Evolutionary conservation across 2,113 vertebrate genomes (phyloP).

Genomic region (Puffinus mauretanicus): DNA sequence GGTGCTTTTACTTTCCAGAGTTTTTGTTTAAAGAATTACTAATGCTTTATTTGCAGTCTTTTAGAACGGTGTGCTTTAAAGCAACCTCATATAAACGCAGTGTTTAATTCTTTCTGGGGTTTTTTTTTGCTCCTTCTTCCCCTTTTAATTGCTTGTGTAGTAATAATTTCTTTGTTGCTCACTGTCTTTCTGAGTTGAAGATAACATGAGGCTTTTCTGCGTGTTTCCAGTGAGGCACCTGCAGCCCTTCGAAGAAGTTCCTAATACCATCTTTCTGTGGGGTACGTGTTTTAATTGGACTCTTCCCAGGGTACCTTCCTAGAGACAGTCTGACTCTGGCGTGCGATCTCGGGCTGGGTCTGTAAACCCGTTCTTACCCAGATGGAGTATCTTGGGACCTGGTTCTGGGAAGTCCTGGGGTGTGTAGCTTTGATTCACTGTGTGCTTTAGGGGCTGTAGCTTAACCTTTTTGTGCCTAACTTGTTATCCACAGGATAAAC

Average conservation of each 20-base stretch:
- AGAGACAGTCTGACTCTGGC: neutral
- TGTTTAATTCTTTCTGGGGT: neutral
- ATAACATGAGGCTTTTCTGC: neutral
- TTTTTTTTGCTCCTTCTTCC: neutral
- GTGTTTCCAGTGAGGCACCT: neutral
- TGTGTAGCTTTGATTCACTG: neutral
- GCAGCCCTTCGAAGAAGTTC: neutral
- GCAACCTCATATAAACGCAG: neutral
- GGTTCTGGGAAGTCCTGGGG: neutral
- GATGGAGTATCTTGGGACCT: neutral
- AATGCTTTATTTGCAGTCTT: neutral
- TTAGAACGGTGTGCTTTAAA: neutral
- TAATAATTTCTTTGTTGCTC: neutral
- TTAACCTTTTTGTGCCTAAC: neutral
- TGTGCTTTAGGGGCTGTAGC: neutral
- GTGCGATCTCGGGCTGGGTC: neutral
- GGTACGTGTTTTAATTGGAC: neutral
- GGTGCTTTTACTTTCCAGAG: neutral
- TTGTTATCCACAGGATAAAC: neutral
- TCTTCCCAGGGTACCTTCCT: neutral
- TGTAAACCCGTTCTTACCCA: neutral
- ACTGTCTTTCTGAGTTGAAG: neutral
- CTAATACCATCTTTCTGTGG: neutral
- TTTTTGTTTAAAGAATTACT: slow-evolving; percentile 22
- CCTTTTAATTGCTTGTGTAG: neutral